Evolutionary conservation across 1,140 invertebrate genomes (phyloP), one percentile per base, ranked within the genome.

Genomic region (Drosophila nigrodunni): DNA sequence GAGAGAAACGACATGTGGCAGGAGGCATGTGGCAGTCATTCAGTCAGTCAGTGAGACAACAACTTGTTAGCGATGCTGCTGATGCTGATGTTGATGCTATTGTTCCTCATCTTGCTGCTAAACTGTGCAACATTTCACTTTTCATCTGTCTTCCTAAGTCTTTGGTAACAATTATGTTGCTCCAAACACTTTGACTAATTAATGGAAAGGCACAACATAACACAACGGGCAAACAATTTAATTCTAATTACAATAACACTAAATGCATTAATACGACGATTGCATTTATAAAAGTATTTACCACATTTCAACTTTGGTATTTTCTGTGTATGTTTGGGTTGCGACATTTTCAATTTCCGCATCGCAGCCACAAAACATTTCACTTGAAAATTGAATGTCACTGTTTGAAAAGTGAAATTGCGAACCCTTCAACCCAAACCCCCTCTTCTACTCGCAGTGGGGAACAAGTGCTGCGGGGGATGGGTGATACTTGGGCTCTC

Each of bases 291-390:
- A 55, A 55, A 65, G n/a, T 18, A 11, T 35, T 2, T n/a, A 52
- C 5, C 44, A 37, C 15, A 50, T 21, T 60, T 70, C 46, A 66
- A 11, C 25, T 69, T 10, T 43, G 41, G 35, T 7, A 49, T 64
- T 69, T 47, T 75, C 35, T 66, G 41, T 61, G 34, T 47, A 50
- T 71, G 41, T 44, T 52, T 57, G 18, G 43, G 60, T 49, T 57
- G 60, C n/a, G 82, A 80, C 85, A 80, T 89, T 88, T 88, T 88
- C 83, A 88, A 88, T 88, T 88, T 88, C 80, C 81, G 80, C 59
- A 49, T 71, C 74, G 65, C 62, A 82, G 80, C 81, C 81, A 72
- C 81, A 77, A 79, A 77, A 66, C 67, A 74, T 83, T 83, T 83
- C 68, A 64, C 50, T 50, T 77, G 61, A 78, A 89, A 88, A 88